Base-by-base conservation (phyloP, 2,113 vertebrate species). In the Anoplopoma fimbria region DNA sequence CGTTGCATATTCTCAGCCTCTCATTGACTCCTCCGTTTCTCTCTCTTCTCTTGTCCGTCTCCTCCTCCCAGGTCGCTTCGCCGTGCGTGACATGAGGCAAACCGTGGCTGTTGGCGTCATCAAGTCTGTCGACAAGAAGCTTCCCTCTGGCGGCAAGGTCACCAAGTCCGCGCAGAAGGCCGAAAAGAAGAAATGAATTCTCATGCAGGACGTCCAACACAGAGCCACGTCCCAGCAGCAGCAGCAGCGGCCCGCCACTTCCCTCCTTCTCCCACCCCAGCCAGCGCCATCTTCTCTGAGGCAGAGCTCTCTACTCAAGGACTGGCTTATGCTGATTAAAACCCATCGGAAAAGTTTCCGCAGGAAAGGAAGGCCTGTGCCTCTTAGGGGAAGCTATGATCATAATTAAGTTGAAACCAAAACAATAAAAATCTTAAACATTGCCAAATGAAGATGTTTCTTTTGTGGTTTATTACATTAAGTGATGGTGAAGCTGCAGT, bases 251-350 rank as follows among this genome's bases (percentile, higher is more conserved):
- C 69, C 67, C 58, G 6, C 69, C 55, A 65, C 81, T 17, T 63
- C 83, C 58, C 80, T 64, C 42, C 78, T 38, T n/a, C 79, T 71
- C 23, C 77, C 73, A 33, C 75, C 58, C 68, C 77, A 74, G 79
- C 88, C 87, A 40, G 79, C 88, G 69, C 78, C 80, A 49, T 84
- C 90, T 73, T 84, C 87, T 82, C 93, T 91, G 78, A 94, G 84
- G 86, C 92, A 92, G 83, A 90, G 92, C 92, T 93, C 90, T 87
- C 81, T 95, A 69, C 91, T 95, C 85, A 96, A 96, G 91, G 95
- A 96, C 95, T 96, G 95, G 95, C 92, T 96, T 82, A 95, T 93
- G 94, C 90, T 95, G 78, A 95, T 95, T 62, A 95, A 94, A 94
- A 94, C 94, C 87, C 95, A 96, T 82, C 93, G 95, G 34, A 96